phyloP scores from a whole-genome alignment of 53 echinoderm and acorn worm genomes.

The Pentamera pediparva region DNA sequence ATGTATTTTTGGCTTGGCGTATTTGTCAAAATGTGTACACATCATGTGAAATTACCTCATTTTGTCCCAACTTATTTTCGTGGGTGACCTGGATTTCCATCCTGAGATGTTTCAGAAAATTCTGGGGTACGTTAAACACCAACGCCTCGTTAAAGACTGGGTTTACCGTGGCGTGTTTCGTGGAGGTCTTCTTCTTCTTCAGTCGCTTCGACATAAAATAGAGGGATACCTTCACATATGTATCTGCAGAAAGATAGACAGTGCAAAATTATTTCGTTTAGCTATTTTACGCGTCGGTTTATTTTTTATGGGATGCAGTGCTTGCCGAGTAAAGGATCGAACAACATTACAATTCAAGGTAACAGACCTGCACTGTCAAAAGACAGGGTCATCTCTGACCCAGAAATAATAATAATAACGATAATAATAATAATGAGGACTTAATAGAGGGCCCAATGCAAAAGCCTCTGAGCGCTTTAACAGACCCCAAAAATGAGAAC shows the following conservation, averaged over 20 bases:
- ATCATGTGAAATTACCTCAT: constrained; percentile 56
- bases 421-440: no score
- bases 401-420: no score
- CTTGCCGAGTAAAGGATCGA: no score
- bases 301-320: no score
- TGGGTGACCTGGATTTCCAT: constrained; percentile 92
- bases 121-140: constrained; percentile 72
- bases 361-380: no score
- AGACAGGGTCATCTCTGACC: no score
- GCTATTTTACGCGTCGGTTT: no score
- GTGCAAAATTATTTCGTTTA: no score
- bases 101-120: constrained; percentile 75
- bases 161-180: constrained; percentile 73
- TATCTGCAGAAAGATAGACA: constrained; percentile 48
- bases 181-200: constrained; percentile 97
- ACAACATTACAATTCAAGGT: no score
- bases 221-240: constrained; percentile 91
- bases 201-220: constrained; percentile 79
- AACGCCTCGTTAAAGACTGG: constrained; percentile 97
- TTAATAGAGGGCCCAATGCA: no score
- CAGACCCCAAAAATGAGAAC: no score
- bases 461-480: no score
- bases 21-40: background rate
- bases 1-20: background rate
- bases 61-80: constrained; percentile 86